These are phyloP conservation scores for Eurois occulta DNA, from an alignment of 2,888 invertebrate species.

Conservation along the genomic window DNA sequence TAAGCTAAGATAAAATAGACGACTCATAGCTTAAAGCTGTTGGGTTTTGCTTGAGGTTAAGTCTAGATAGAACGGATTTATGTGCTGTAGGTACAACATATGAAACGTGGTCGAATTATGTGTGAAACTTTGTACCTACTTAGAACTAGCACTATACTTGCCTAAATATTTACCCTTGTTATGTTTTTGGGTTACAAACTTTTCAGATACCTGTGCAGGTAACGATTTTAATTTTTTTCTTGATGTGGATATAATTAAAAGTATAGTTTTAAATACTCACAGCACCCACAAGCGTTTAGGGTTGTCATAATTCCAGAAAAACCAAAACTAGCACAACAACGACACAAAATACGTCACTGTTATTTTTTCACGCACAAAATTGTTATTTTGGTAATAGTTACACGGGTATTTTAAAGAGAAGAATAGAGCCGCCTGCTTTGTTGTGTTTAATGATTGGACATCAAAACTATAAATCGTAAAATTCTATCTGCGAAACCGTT, in stretches of 20 bases:
- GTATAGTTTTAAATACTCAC: conserved; percentile 42
- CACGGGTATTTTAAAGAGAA: background rate
- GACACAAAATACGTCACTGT: conserved; percentile 35
- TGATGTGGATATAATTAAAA: no score
- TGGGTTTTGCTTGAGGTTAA: conserved; percentile 30
- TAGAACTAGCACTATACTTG: background rate
- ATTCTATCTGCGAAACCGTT: conserved; percentile 68
- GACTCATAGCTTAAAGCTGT: conserved; percentile 48
- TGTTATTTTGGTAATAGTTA: background rate
- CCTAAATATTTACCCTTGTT: background rate
- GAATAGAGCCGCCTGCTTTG: conserved; percentile 13
- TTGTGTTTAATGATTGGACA: conserved; percentile 48
- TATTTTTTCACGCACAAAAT: conserved; percentile 8
- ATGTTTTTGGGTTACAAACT: background rate
- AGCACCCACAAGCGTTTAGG: conserved; percentile 34
- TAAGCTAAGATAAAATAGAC: conserved; percentile 57
- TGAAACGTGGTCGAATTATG: conserved; percentile 20
- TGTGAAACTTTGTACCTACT: conserved; percentile 29
- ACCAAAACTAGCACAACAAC: background rate
- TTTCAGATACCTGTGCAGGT: background rate
- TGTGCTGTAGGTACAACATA: conserved; percentile 9
- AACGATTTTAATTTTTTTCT: background rate
- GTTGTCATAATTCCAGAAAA: conserved; percentile 37
- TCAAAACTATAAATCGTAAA: conserved; percentile 65
- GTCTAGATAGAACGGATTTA: conserved; percentile 41